Base-by-base conservation (phyloP, 2,797 vertebrate species). In the Thunnus albacares region DNA sequence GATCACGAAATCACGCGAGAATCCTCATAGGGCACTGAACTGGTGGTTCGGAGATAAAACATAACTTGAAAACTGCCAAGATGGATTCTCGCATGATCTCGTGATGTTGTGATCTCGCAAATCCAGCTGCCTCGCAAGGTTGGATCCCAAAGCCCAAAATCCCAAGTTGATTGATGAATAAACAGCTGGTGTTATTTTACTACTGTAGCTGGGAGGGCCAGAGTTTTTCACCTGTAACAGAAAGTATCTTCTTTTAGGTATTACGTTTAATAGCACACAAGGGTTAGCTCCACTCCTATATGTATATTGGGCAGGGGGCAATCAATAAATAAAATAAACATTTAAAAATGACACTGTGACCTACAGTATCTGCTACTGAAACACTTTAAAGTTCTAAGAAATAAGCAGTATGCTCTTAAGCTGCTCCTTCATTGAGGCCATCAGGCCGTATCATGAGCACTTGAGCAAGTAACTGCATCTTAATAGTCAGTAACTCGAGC, bases 401-500 rank as follows among this genome's bases (percentile, higher is more conserved):
- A 38, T n/a, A 57, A 71, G 7, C 18, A 70, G 15, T 53, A 45
- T 20, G 8, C 30, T 71, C 18, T 71, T 59, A 53, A 80, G 67
- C 66, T 80, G 74, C 72, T 78, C 65, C 51, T 63, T 88, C 75
- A 86, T 79, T 76, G 77, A 75, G 65, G 52, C 71, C 78, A 86
- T 75, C 45, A 84, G 58, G 65, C 53, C 47, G 64, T 6, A 80
- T 82, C 62, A 73, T 72, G 35, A 77, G 70, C 75, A 65, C 77
- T 71, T 84, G 58, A 71, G 64, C 61, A 18, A 17, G 57, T 80
- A 80, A 90, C 63, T 78, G 75, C 81, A 77, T 85, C 87, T 89
- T 89, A 90, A 85, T 80, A 76, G 69, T 83, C 68, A 62, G n/a
- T 18, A 64, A 77, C 62, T 74, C 11, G 0, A 80, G 69, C 52